A percentile compares a stretch with the other conserved stretches of the same genome.
phyloP scores from a whole-genome alignment of 30 jellyfish, hydroid and myxozoan species.

The Turritopsis dohrnii region DNA sequence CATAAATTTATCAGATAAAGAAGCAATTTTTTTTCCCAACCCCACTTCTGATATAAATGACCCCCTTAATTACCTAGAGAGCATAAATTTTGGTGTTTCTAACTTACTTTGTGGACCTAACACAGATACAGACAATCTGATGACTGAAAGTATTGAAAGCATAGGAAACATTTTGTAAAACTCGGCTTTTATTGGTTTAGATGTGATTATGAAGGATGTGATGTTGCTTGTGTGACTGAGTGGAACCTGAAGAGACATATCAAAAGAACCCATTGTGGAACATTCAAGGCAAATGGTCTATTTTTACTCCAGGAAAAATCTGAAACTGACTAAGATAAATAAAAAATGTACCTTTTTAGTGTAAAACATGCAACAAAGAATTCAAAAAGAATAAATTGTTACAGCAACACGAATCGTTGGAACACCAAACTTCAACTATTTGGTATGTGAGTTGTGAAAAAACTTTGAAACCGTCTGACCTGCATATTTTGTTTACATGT shows the following conservation, averaged over 20 bases:
- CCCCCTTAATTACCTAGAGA: too few species aligned
- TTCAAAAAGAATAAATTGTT: constrained; percentile 24
- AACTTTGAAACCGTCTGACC: background rate
- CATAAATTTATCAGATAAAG: too few species aligned
- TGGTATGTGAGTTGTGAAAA: background rate
- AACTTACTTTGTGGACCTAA: too few species aligned
- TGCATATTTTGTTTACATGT: background rate
- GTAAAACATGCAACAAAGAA: constrained; percentile 26
- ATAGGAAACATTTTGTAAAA: too few species aligned
- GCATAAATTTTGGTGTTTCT: too few species aligned
- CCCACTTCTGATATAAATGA: too few species aligned
- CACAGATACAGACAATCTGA: too few species aligned
- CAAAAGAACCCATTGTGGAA: constrained; percentile 27
- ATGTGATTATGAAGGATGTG: constrained; percentile 32
- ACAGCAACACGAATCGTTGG: constrained; percentile 19
- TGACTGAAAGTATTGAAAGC: background rate
- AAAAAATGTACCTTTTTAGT: constrained; percentile 4
- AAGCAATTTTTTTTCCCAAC: too few species aligned
- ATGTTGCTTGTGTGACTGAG: constrained; percentile 18
- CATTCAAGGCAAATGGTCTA: constrained; percentile 17
- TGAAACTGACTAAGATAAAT: background rate
- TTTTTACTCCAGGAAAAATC: background rate
- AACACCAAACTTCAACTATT: constrained; percentile 16
- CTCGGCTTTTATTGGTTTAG: background rate
- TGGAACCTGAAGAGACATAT: constrained; percentile 32